Percentiles rank a stretch among this genome's conserved stretches.
Evolutionary conservation across 2,888 invertebrate species (phyloP).

Genomic region (Leucoptera coffeella): DNA sequence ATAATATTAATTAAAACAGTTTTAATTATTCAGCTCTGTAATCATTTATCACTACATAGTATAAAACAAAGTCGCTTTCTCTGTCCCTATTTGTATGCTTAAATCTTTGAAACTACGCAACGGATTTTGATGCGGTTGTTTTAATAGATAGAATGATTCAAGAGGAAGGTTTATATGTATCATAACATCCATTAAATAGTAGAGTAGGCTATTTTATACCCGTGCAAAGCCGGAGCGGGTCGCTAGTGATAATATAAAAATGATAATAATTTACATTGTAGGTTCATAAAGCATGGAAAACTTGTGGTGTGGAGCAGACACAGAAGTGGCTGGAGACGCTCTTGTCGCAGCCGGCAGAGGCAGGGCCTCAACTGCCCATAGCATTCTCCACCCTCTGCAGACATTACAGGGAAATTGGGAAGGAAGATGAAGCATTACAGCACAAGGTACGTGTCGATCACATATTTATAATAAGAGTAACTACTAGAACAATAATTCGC

Average conservation of each 20-base stretch:
- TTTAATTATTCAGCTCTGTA: too few relatives aligned
- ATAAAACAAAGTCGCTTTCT: neutral
- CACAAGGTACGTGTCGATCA: slow-evolving; percentile 45
- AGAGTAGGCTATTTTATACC: too few relatives aligned
- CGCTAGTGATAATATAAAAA: too few relatives aligned
- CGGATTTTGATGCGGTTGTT: neutral
- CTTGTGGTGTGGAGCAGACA: slow-evolving; percentile 30
- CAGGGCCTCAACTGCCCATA: slow-evolving; percentile 54
- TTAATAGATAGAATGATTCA: neutral
- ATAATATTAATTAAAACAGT: too few relatives aligned
- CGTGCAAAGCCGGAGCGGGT: too few relatives aligned
- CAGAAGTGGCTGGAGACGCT: slow-evolving; percentile 44
- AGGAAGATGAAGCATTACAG: slow-evolving; percentile 31
- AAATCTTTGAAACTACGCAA: neutral
- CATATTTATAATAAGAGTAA: too few relatives aligned
- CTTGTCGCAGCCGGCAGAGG: slow-evolving; percentile 32
- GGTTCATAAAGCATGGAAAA: slow-evolving; percentile 36
- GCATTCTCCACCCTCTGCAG: slow-evolving; percentile 59
- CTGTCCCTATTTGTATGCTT: neutral
- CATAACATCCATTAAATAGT: neutral
- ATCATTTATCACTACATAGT: neutral
- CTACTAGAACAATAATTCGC: too few relatives aligned
- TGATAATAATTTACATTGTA: slow-evolving; percentile 8
- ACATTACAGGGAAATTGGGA: slow-evolving; percentile 42
- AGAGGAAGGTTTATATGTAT: neutral